Percentiles rank a stretch among this genome's conserved stretches.
These are phyloP conservation scores for Neocloeon triangulifer DNA, from an alignment of 1,140 invertebrate species.

Conservation along the genomic window DNA sequence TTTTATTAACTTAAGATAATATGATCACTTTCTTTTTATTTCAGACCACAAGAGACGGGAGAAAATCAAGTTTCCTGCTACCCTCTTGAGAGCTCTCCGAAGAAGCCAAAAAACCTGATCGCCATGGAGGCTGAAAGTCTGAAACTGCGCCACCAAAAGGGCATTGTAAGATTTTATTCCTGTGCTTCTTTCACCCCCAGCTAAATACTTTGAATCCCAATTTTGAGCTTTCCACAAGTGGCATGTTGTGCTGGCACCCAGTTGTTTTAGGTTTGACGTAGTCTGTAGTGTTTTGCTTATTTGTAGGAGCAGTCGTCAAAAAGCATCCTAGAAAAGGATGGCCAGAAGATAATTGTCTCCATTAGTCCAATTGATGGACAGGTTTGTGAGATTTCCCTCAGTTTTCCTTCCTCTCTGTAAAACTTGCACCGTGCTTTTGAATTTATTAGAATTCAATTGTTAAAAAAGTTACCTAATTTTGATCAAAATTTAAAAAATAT, in stretches of 20 bases:
- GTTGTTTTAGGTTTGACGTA: too few relatives aligned
- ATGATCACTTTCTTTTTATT: too few relatives aligned
- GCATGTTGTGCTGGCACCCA: conserved; percentile 2
- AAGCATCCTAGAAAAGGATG: conserved; percentile 6
- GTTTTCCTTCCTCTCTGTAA: too few relatives aligned
- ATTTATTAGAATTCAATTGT: too few relatives aligned
- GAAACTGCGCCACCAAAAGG: conserved; percentile 35
- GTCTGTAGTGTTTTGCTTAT: conserved; percentile 13
- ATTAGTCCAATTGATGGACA: conserved; percentile 34
- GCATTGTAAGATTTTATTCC: conserved; percentile 20
- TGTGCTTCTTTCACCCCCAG: too few relatives aligned
- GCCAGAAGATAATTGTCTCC: conserved; percentile 36
- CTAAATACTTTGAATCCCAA: conserved; percentile 4
- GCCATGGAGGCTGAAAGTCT: conserved; percentile 46
- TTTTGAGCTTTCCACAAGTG: background rate
- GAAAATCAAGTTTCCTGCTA: conserved; percentile 64
- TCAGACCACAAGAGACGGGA: conserved; percentile 44
- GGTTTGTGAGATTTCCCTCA: conserved; percentile 36
- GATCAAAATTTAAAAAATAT: too few relatives aligned
- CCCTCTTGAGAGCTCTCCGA: conserved; percentile 39
- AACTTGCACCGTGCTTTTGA: too few relatives aligned
- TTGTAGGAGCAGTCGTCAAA: conserved; percentile 3
- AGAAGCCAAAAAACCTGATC: conserved; percentile 47
- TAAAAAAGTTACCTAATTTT: too few relatives aligned
- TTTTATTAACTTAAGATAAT: too few relatives aligned